Conservation (phyloP, 1,140 invertebrate genomes). For the Sycophaga agraensis region DNA sequence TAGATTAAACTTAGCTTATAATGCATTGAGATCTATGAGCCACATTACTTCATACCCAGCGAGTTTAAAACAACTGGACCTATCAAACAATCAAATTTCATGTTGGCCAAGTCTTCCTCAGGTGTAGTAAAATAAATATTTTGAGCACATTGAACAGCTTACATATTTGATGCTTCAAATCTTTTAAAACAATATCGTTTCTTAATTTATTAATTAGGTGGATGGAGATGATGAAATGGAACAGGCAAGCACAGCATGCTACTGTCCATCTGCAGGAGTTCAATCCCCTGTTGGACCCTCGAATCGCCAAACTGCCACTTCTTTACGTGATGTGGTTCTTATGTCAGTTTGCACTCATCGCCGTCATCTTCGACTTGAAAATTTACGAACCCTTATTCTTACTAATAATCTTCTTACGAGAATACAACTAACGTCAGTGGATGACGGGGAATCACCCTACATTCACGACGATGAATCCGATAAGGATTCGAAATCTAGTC, state of each 20-base stretch:
- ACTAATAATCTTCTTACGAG: conserved; percentile 81
- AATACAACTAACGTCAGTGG: conserved; percentile 78
- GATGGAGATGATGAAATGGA: conserved; percentile 65
- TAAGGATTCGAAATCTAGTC: conserved; percentile 39
- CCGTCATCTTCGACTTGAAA: conserved; percentile 78
- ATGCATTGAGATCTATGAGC: conserved; percentile 81
- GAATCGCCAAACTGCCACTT: conserved; percentile 57
- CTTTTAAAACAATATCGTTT: not conserved
- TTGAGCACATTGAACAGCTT: not conserved
- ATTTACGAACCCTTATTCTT: conserved; percentile 77
- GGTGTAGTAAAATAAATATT: conserved; percentile 38
- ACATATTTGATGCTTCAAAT: not conserved
- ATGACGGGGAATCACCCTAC: conserved; percentile 60
- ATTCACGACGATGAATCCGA: conserved; percentile 46
- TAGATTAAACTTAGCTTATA: conserved; percentile 88
- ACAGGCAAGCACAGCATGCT: conserved; percentile 60
- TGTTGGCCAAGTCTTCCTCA: conserved; percentile 84
- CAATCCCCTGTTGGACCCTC: conserved; percentile 61
- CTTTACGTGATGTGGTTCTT: conserved; percentile 72
- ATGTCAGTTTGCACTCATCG: conserved; percentile 81
- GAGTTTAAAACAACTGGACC: conserved; percentile 85
- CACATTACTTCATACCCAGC: conserved; percentile 87
- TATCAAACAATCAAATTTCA: conserved; percentile 89
- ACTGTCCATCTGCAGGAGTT: conserved; percentile 51
- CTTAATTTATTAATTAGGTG: conserved; percentile 39